A percentile compares a stretch with the other conserved stretches of the same genome.
phyloP scores from a whole-genome alignment of 2,113 vertebrate species.

The Okapia johnstoni region DNA sequence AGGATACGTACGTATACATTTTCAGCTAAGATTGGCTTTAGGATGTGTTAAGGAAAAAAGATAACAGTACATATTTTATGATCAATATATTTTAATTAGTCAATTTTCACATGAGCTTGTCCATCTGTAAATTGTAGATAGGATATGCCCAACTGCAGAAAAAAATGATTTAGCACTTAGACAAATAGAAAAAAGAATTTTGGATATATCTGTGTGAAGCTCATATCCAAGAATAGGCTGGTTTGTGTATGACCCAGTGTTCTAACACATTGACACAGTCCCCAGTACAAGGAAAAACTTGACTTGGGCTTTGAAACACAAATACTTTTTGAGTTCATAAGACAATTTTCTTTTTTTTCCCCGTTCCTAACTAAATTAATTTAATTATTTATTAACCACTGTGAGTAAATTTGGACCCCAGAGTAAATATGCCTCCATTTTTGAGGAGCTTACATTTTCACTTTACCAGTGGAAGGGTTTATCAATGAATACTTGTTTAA shows the following conservation, averaged over 20 bases:
- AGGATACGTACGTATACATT: conserved; percentile 76
- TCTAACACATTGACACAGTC: background rate
- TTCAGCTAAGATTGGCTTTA: conserved; percentile 72
- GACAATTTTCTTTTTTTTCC: background rate
- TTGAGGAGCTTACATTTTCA: background rate
- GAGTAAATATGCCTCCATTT: background rate
- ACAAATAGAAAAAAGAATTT: conserved; percentile 43
- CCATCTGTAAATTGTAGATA: conserved; percentile 66
- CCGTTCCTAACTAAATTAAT: background rate
- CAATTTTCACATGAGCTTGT: conserved; percentile 65
- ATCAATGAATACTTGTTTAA: conserved; percentile 6
- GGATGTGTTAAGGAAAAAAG: conserved; percentile 76
- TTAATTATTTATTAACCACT: conserved; percentile 43
- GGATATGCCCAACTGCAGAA: conserved; percentile 55
- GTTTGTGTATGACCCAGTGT: background rate
- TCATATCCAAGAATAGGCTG: background rate
- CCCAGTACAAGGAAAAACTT: background rate
- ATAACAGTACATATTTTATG: conserved; percentile 75
- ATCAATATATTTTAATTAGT: conserved; percentile 74
- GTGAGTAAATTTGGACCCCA: conserved; percentile 25
- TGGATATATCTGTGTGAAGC: conserved; percentile 6
- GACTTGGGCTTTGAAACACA: background rate
- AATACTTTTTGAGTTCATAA: background rate
- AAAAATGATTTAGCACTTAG: conserved; percentile 31
- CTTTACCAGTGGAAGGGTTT: background rate